A percentile compares a stretch with the other conserved stretches of the same genome.
Conservation (phyloP, 2,888 invertebrate genomes). For the Lepidonotus clava region DNA sequence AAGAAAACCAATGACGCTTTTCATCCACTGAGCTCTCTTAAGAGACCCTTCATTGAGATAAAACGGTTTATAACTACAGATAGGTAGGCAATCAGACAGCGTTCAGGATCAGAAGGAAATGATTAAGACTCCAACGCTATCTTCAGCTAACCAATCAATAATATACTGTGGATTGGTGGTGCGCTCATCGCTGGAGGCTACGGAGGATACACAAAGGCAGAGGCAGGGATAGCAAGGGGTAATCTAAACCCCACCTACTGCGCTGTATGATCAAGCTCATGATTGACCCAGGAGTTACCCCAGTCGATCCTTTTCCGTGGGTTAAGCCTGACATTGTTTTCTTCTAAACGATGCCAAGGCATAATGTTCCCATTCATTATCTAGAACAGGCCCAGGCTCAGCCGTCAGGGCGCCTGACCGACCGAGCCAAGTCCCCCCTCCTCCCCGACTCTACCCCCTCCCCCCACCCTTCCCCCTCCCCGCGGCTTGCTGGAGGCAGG, state of each 20-base stretch:
- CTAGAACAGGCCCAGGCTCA: not conserved
- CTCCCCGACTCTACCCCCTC: not conserved
- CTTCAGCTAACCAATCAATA: not conserved
- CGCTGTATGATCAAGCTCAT: slow-evolving; percentile 6
- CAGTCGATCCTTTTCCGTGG: not conserved
- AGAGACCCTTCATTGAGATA: not conserved
- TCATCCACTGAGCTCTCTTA: no score
- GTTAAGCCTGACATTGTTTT: not conserved
- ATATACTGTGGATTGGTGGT: not conserved
- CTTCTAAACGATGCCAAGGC: not conserved
- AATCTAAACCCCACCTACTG: not conserved
- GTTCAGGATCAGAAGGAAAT: not conserved
- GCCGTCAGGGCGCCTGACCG: not conserved
- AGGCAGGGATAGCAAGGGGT: not conserved
- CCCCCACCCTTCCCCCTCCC: not conserved
- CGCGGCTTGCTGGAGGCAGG: no score
- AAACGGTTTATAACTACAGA: slow-evolving; percentile 32
- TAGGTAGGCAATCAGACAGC: not conserved
- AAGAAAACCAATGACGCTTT: no score
- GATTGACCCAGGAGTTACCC: not conserved
- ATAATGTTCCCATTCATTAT: slow-evolving; percentile 41
- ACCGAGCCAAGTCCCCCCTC: not conserved
- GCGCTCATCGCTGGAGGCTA: not conserved
- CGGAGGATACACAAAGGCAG: not conserved
- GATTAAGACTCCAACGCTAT: not conserved